These are phyloP conservation scores for Spinibarbus caldwelli DNA, from an alignment of 2,797 vertebrate species.

Conservation along the genomic window DNA sequence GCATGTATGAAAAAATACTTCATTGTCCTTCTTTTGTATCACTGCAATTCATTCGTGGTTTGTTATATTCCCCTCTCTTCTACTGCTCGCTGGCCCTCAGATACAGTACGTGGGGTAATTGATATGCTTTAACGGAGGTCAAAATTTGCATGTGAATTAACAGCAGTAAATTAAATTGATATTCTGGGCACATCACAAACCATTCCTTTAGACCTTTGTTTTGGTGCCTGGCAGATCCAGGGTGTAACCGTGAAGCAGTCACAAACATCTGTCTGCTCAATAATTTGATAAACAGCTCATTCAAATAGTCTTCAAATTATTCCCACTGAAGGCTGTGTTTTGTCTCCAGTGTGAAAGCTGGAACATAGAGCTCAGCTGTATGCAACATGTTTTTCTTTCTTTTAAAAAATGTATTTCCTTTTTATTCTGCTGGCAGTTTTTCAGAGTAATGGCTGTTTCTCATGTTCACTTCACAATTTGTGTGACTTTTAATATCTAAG, in stretches of 20 bases:
- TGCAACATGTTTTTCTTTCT: conserved; percentile 63
- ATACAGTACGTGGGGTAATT: conserved; percentile 86
- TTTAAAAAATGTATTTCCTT: conserved; percentile 44
- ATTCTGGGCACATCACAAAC: conserved; percentile 96
- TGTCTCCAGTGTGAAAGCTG: conserved; percentile 65
- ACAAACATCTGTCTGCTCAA: conserved; percentile 98
- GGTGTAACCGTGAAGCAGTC: conserved; percentile 95
- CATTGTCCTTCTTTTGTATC: conserved; percentile 55
- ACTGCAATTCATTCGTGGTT: conserved; percentile 52
- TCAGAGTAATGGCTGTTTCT: conserved; percentile 61
- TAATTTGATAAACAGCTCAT: conserved; percentile 99
- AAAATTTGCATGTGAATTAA: conserved; percentile 99
- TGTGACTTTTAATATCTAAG: conserved; percentile 49
- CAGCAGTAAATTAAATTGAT: conserved; percentile 98
- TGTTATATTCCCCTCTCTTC: conserved; percentile 57
- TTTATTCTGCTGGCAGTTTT: conserved; percentile 70
- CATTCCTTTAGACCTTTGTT: conserved; percentile 98
- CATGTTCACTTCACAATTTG: conserved; percentile 64
- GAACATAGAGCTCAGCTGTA: conserved; percentile 18
- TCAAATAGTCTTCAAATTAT: conserved; percentile 95
- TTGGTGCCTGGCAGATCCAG: conserved; percentile 88
- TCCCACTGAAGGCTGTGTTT: conserved; percentile 76
- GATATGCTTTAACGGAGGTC: conserved; percentile 96
- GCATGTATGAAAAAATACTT: conserved; percentile 52
- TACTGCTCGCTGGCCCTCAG: conserved; percentile 80